Evolutionary conservation across 2,888 invertebrate genomes (phyloP).

Genomic region (Leucophenga maculata): DNA sequence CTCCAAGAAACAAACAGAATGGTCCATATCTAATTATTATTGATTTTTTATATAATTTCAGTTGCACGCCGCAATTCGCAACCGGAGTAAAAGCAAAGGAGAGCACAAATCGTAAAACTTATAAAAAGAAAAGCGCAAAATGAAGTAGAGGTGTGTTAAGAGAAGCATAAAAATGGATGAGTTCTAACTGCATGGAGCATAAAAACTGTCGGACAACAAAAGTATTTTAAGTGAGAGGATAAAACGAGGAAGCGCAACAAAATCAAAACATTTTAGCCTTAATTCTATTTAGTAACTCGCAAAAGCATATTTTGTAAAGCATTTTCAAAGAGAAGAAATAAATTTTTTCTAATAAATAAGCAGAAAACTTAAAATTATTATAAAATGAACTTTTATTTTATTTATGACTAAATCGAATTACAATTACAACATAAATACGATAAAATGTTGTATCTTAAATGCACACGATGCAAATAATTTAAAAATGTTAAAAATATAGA

Average conservation of each 20-base stretch:
- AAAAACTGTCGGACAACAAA: not conserved
- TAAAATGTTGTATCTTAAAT: not conserved
- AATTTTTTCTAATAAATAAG: not conserved
- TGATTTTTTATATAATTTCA: conserved; percentile 23
- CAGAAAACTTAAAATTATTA: not conserved
- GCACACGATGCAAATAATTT: not conserved
- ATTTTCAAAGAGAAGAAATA: conserved; percentile 12
- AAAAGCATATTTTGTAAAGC: conserved; percentile 20
- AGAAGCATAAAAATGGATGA: not conserved
- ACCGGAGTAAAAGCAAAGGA: conserved; percentile 33
- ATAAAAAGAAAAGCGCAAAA: conserved; percentile 23
- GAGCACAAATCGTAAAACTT: not conserved
- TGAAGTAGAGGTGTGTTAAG: not conserved
- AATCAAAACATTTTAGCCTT: conserved; percentile 37
- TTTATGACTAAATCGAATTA: not conserved
- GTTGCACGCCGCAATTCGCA: conserved; percentile 47
- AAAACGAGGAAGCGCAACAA: not conserved
- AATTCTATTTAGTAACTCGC: conserved; percentile 26
- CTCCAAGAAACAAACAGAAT: too few species aligned
- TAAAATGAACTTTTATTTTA: not conserved
- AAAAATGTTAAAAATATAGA: too few species aligned
- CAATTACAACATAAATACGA: not conserved
- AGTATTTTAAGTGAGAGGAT: conserved; percentile 33
- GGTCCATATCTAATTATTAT: not conserved
- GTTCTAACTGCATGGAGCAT: too few species aligned